These are phyloP conservation scores for Drosophila lacertosa DNA, from an alignment of 1,140 invertebrate genomes.

Conservation along the genomic window DNA sequence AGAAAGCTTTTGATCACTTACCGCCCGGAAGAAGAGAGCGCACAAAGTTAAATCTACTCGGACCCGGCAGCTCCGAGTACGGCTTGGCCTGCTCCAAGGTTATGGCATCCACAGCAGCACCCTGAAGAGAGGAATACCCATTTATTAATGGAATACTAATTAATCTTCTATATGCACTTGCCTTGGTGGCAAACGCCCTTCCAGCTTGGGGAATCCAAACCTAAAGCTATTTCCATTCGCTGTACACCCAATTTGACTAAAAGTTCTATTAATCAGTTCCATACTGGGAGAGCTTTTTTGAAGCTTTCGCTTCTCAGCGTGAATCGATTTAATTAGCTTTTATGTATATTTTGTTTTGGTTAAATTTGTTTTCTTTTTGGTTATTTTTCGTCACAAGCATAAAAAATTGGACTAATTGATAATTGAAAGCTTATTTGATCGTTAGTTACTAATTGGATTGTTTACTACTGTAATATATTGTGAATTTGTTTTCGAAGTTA, in stretches of 20 bases:
- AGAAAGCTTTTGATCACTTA: constrained; percentile 40
- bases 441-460: not conserved
- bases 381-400: constrained; percentile 16
- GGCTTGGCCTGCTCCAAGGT: constrained; percentile 59
- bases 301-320: constrained; percentile 47
- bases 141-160: not conserved
- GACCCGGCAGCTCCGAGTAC: constrained; percentile 64
- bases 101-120: not conserved
- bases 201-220: constrained; percentile 12
- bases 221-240: constrained; percentile 25
- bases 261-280: constrained; percentile 39
- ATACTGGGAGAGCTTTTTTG: constrained; percentile 47
- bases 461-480: too few species aligned
- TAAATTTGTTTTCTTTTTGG: constrained; percentile 21
- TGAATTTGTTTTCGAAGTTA: too few species aligned
- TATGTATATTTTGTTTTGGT: constrained; percentile 11
- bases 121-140: constrained; percentile 2
- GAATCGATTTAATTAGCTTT: constrained; percentile 33
- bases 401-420: not conserved
- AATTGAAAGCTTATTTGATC: too few species aligned
- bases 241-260: not conserved
- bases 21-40: constrained; percentile 71
- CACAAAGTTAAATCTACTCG: constrained; percentile 58
- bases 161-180: not conserved
- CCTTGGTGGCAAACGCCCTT: constrained; percentile 41